Evolutionary conservation across 1,140 invertebrate species (phyloP).

Genomic region (Sinonovacula constricta): DNA sequence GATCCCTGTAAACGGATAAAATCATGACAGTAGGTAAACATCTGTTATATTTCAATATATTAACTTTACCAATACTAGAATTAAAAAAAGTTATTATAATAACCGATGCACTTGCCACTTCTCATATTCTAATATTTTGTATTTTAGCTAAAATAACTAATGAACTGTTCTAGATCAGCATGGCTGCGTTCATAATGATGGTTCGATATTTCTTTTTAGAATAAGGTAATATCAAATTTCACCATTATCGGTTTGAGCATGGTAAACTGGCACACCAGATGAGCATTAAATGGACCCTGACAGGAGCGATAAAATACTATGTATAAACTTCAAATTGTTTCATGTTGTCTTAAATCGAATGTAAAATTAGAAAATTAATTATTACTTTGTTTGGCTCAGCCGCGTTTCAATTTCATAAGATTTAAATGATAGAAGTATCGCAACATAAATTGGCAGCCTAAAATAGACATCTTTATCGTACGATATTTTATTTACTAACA

Average conservation of each 20-base stretch:
- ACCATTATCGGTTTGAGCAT: not conserved
- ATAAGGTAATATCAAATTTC: not conserved
- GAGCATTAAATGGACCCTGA: not conserved
- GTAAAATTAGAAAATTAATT: not conserved
- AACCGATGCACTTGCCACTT: too few relatives aligned
- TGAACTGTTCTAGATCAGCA: too few relatives aligned
- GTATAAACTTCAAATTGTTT: not conserved
- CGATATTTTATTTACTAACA: not conserved
- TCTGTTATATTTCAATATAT: too few relatives aligned
- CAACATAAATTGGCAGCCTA: not conserved
- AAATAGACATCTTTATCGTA: not conserved
- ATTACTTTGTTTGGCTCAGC: too few relatives aligned
- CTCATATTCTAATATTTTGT: too few relatives aligned
- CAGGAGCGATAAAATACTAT: not conserved
- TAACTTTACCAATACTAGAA: too few relatives aligned
- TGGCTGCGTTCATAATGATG: not conserved
- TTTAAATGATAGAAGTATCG: not conserved
- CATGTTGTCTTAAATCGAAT: not conserved
- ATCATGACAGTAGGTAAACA: not conserved
- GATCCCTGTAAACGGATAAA: constrained; percentile 62
- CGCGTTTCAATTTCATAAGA: not conserved
- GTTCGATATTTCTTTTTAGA: not conserved
- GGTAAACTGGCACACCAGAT: too few relatives aligned
- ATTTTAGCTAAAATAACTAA: too few relatives aligned
- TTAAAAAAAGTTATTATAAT: too few relatives aligned